These are phyloP conservation scores for Parauchenoglanis ngamensis DNA, from an alignment of 2,797 vertebrate genomes.

Conservation along the genomic window DNA sequence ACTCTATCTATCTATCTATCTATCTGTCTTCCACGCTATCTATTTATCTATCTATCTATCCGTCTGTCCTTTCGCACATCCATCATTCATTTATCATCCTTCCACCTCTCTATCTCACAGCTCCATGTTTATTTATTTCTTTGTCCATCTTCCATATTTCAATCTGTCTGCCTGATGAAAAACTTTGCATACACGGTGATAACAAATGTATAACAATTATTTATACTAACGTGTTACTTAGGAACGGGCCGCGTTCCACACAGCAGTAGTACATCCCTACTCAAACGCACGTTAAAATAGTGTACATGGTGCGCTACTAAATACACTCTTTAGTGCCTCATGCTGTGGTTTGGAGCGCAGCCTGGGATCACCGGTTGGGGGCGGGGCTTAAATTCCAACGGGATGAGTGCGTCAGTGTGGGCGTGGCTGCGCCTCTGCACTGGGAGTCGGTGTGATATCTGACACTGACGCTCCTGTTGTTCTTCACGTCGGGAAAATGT, in stretches of 20 bases:
- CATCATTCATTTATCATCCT: no score
- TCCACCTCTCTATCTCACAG: background rate
- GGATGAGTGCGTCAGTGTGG: conserved; percentile 72
- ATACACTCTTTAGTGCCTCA: background rate
- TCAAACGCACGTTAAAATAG: background rate
- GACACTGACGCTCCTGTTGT: background rate
- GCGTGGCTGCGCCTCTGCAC: conserved; percentile 59
- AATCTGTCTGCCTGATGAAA: background rate
- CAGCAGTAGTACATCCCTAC: background rate
- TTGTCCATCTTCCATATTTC: background rate
- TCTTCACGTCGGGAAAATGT: conserved; percentile 4
- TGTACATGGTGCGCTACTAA: background rate
- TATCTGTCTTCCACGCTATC: background rate
- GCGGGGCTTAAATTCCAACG: conserved; percentile 72
- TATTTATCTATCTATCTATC: no score
- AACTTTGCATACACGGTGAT: background rate
- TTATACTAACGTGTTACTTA: background rate
- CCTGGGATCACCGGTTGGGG: conserved; percentile 20
- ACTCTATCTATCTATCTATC: background rate
- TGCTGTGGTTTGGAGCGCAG: conserved; percentile 21
- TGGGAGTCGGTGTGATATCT: background rate
- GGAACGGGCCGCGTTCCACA: background rate
- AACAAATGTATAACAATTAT: background rate
- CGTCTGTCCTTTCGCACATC: background rate
- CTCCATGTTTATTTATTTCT: background rate